These are phyloP conservation scores for Melanotaenia boesemani DNA, from an alignment of 2,797 vertebrate species.

Conservation along the genomic window DNA sequence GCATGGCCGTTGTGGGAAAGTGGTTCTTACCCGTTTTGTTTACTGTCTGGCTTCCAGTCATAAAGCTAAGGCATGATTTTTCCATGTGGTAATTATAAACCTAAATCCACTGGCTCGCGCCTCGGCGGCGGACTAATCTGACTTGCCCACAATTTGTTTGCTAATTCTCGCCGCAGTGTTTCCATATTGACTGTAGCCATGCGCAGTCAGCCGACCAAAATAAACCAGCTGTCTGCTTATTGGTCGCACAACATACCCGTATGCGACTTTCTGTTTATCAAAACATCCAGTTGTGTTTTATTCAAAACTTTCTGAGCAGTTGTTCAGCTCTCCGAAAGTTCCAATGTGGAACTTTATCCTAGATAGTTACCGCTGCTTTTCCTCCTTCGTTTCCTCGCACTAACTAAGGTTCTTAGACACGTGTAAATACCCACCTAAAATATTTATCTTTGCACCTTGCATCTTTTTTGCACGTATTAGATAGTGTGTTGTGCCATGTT, in stretches of 20 bases:
- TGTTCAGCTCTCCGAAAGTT: background rate
- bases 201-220: slow-evolving; percentile 78
- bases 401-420: background rate
- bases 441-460: background rate
- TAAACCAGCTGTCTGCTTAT: slow-evolving; percentile 73
- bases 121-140: slow-evolving; percentile 42
- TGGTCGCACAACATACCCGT: slow-evolving; percentile 61
- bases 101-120: slow-evolving; percentile 17
- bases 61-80: slow-evolving; percentile 55
- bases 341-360: background rate
- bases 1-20: slow-evolving; percentile 37
- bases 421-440: background rate
- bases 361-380: background rate
- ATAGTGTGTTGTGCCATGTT: no score
- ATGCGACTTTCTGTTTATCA: slow-evolving; percentile 46
- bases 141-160: slow-evolving; percentile 60
- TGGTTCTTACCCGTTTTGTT: slow-evolving; percentile 57
- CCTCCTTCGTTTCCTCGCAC: background rate
- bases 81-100: slow-evolving; percentile 29
- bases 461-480: background rate
- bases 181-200: slow-evolving; percentile 77
- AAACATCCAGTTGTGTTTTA: background rate
- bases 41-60: slow-evolving; percentile 37
- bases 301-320: slow-evolving; percentile 1
- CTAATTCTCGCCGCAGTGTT: slow-evolving; percentile 67